These are phyloP conservation scores for Onychostruthus taczanowskii DNA, from an alignment of 2,113 vertebrate genomes.

Conservation along the genomic window DNA sequence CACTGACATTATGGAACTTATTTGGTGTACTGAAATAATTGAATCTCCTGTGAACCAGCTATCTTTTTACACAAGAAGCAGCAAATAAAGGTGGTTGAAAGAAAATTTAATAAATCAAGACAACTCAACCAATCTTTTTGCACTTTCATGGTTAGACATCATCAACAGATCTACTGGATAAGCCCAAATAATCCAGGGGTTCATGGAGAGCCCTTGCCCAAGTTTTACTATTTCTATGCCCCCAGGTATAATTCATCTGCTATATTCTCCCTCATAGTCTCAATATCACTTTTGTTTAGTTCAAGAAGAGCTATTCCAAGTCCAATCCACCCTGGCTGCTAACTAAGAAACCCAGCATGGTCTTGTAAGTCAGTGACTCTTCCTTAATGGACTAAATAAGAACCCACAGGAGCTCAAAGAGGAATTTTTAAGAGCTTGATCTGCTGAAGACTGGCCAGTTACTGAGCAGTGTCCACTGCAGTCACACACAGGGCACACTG, in stretches of 20 bases:
- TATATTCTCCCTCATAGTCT: not conserved
- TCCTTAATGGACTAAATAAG: not conserved
- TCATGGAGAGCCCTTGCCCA: not conserved
- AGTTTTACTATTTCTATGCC: not conserved
- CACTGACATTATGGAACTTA: not conserved
- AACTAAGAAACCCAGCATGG: not conserved
- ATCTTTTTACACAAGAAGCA: not conserved
- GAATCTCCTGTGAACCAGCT: not conserved
- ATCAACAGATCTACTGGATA: not conserved
- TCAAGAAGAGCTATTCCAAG: not conserved
- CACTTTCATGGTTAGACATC: not conserved
- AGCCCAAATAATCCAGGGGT: not conserved
- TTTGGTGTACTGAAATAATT: not conserved
- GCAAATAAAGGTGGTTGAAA: not conserved
- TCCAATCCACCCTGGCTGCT: not conserved
- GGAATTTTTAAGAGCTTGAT: not conserved
- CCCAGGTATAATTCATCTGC: not conserved
- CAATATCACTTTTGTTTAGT: not conserved
- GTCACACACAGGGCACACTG: accelerated
- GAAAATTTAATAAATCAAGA: not conserved
- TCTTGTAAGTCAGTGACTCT: not conserved
- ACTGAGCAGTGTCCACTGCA: not conserved
- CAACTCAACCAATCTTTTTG: not conserved
- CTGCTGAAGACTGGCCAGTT: not conserved
- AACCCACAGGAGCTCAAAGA: not conserved